phyloP scores from a whole-genome alignment of 2,888 invertebrate species.

The Caradrina kadenii region DNA sequence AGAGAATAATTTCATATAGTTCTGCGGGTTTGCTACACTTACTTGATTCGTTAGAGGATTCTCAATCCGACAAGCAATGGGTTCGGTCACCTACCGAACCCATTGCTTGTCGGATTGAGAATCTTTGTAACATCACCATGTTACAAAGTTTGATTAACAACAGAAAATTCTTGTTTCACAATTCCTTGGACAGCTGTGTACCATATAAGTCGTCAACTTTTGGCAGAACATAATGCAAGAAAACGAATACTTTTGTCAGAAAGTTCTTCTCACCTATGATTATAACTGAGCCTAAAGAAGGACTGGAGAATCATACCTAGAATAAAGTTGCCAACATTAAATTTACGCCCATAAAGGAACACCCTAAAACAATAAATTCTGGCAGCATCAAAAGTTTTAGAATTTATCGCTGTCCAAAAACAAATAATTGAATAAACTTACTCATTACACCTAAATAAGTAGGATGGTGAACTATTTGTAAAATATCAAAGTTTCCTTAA shows the following conservation, averaged over 20 bases:
- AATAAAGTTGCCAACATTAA: not conserved
- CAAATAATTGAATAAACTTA: conserved; percentile 58
- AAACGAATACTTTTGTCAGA: no score
- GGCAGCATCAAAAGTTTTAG: conserved; percentile 41
- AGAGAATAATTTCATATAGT: not conserved
- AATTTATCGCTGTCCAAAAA: conserved; percentile 52
- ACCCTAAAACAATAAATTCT: conserved; percentile 44
- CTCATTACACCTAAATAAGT: conserved; percentile 33
- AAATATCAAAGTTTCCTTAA: conserved; percentile 34
- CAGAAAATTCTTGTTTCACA: no score
- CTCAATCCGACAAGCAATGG: not conserved
- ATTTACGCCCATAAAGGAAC: conserved; percentile 25
- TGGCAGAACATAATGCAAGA: no score
- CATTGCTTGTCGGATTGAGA: no score
- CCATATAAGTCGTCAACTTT: no score
- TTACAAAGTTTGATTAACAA: no score
- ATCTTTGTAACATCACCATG: no score
- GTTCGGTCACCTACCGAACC: no score
- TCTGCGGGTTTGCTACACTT: not conserved
- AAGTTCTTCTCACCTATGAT: not conserved
- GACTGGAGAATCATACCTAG: not conserved
- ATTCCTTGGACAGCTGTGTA: no score
- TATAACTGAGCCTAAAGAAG: not conserved
- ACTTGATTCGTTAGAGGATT: not conserved
- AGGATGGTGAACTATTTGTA: conserved; percentile 44